These are phyloP conservation scores for Phytoseiulus persimilis DNA, from an alignment of 2,888 invertebrate genomes.

Conservation along the genomic window DNA sequence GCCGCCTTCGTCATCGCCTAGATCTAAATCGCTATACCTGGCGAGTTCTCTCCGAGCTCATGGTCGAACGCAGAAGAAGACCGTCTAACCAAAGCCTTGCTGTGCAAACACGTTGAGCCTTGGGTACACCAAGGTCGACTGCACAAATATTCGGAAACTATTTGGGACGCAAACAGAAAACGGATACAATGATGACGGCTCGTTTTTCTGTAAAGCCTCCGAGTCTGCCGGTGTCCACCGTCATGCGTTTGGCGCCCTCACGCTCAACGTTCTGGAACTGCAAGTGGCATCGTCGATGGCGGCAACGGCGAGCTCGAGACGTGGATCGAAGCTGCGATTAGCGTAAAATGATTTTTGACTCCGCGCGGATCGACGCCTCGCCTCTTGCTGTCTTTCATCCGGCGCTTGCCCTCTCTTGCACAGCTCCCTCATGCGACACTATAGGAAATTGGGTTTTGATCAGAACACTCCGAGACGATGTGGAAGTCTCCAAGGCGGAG, in stretches of 20 bases:
- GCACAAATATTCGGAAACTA: background rate
- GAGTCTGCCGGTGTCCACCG: background rate
- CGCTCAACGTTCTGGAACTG: too few species aligned
- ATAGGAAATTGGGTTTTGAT: slow-evolving; percentile 5
- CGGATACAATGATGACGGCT: background rate
- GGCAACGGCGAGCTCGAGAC: background rate
- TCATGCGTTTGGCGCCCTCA: background rate
- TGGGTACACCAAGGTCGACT: background rate
- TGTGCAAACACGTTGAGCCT: background rate
- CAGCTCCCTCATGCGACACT: background rate
- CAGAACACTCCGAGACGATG: background rate
- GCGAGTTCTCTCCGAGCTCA: background rate
- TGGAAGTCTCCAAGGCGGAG: background rate
- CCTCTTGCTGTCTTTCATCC: background rate
- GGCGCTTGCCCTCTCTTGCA: background rate
- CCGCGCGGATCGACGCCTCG: background rate
- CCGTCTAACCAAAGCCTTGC: background rate
- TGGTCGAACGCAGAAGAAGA: background rate
- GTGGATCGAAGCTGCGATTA: background rate
- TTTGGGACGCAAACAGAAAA: background rate
- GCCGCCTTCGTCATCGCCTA: background rate
- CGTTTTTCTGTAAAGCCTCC: background rate
- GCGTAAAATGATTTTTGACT: background rate
- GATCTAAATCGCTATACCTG: background rate
- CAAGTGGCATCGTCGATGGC: background rate